Percentiles rank a stretch among this genome's conserved stretches.
Evolutionary conservation across 2,113 vertebrate species (phyloP).

Genomic region (Noturus placidus): DNA sequence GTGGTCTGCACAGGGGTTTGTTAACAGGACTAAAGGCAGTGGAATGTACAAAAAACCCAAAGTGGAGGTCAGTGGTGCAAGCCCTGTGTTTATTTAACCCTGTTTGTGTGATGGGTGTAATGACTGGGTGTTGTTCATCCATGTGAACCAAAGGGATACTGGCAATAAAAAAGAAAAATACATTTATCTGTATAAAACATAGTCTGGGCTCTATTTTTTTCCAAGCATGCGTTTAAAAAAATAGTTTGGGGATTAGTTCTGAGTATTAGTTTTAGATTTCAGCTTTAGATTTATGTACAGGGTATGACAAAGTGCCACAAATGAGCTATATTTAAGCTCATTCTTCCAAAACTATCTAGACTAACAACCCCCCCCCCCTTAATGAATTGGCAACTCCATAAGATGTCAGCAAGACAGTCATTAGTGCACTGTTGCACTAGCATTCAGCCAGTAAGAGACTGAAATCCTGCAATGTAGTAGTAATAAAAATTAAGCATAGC

Average conservation of each 20-base stretch:
- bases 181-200: conserved; percentile 48
- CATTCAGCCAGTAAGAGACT: background rate
- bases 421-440: background rate
- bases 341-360: background rate
- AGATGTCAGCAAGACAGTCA: background rate
- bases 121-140: conserved; percentile 52
- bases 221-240: background rate
- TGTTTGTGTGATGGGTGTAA: conserved; percentile 31
- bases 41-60: conserved; percentile 35
- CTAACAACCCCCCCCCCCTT: no score
- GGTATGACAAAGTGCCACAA: background rate
- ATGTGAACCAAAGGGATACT: conserved; percentile 54
- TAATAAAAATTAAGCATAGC: background rate
- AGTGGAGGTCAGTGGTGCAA: conserved; percentile 24
- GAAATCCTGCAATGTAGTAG: background rate
- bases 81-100: conserved; percentile 44
- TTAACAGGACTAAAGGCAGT: conserved; percentile 42
- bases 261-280: background rate
- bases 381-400: conserved; percentile 5
- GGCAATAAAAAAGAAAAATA: conserved; percentile 58
- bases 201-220: conserved; percentile 13
- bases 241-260: background rate
- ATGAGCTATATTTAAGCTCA: background rate
- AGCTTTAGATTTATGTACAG: background rate
- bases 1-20: conserved; percentile 36